phyloP scores from a whole-genome alignment of 2,113 vertebrate species.

The Mystacornis crossleyi region DNA sequence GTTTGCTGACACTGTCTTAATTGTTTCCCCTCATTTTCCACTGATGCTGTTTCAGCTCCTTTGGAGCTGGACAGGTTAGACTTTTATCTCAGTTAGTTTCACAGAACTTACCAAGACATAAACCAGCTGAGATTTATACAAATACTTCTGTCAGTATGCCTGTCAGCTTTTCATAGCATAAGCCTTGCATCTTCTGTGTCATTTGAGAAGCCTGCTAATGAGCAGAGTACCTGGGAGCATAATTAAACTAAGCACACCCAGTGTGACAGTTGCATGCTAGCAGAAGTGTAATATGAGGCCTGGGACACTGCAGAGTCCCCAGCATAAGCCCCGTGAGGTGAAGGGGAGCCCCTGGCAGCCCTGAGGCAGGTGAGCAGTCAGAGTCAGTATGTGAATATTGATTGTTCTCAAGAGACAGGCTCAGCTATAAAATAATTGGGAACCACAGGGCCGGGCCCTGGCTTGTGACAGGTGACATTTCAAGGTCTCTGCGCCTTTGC shows the following conservation, averaged over 20 bases:
- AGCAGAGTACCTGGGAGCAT: not conserved
- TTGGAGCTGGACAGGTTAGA: not conserved
- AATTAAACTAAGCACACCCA: not conserved
- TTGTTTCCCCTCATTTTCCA: not conserved
- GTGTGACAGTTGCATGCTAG: not conserved
- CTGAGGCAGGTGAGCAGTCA: not conserved
- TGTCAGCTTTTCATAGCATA: not conserved
- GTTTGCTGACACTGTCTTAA: not conserved
- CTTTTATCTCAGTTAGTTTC: not conserved
- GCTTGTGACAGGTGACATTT: not conserved
- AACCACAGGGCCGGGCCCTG: not conserved
- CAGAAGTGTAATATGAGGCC: not conserved
- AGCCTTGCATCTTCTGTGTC: not conserved
- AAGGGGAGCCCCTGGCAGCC: not conserved
- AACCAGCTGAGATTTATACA: not conserved
- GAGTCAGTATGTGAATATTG: not conserved
- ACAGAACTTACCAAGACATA: not conserved
- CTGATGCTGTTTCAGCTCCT: not conserved
- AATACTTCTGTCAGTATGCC: not conserved
- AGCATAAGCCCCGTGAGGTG: fast-evolving
- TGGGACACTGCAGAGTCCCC: not conserved
- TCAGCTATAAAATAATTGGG: not conserved
- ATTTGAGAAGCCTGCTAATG: not conserved
- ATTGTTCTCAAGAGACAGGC: not conserved
- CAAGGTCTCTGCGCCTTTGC: not conserved